Base-by-base conservation (phyloP, 2,888 invertebrate species). In the Parnassius apollo region DNA sequence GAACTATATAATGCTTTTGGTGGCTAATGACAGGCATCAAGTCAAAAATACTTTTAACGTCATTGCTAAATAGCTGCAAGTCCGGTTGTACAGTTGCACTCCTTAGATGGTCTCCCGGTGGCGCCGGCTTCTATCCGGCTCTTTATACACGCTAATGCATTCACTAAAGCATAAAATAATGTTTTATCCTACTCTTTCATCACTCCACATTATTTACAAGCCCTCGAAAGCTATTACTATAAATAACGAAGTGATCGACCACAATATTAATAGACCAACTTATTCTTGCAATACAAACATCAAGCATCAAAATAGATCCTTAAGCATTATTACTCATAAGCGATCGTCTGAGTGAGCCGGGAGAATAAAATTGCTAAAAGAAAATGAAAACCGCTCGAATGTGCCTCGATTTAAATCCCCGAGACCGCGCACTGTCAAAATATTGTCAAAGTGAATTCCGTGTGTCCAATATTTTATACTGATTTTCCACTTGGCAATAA, bases 401-500 rank as follows among this genome's bases (percentile, higher is more conserved):
- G 72, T 69, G 76, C 69, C 74, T 75, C 76, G 71, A 74, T 69
- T 78, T 85, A 83, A 85, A 88, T 86, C 84, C 81, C 77, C 70
- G 73, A 80, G 81, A 84, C 85, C 88, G 85, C 87, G 76, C 78
- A 80, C 82, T 91, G 91, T 91, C 91, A 91, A 90, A 91, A 91
- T 91, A 91, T 88, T 91, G 90, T 91, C 90, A 88, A 87, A 88
- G 84, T 80, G 86, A 91, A 91, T 91, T 90, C 89, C 90, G 69
- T 81, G 81, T 81, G 89, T 87, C 89, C 84, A 88, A 90, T 91
- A 91, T 89, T 88, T 89, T 91, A 88, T 81, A 88, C 86, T 86
- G 86, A 86, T 89, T 88, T 85, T 89, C 82, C 78, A 86, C 85
- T 91, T 91, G 91, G 91, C 91, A 91, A 89, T 90, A 91, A 89